Base-by-base conservation (phyloP, 1,140 invertebrate species). In the Orius insidiosus region DNA sequence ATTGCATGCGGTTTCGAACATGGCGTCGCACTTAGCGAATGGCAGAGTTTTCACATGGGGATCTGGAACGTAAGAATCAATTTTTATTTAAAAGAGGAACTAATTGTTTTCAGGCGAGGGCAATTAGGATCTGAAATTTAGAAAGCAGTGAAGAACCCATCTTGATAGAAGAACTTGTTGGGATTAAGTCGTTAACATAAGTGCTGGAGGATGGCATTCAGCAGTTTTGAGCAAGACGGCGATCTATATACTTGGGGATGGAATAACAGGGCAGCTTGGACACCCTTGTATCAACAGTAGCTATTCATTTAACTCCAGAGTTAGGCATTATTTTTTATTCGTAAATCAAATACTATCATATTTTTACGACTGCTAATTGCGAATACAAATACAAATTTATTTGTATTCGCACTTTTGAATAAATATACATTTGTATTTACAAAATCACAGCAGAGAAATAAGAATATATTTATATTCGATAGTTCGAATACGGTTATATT, bases 141-240 rank as follows among this genome's bases (percentile, higher is more conserved):
- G 70, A 75, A 37, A 68, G 71, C 51, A 63, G 72, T 46, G 68
- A 74, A 14, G 54, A 58, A 47, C 83, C 82, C 0, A 64, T 59
- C 50, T 55, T 76, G 51, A 59, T 92, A 1, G 72, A 80, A 55
- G 76, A 74, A 40, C 59, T 93, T 31, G 70, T 73, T 38, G 86
- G 85, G 15, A 62, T 90, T 6, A 70, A 58, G 62, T 68, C 41
- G 59, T 62, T 13, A 65, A 72, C 54, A 78, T 87, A 50, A 68
- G 76, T 49, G 75, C 81, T 43, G 81, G 80, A 10, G 82, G 84
- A 13, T 90, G 87, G 85, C 88, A 93, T 63, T 80, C 75, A 32
- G 70, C 75, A 43, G 83, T 76, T 24, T 56, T 90, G 6, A 85
- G 55, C 53, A 61, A 63, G 34, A 63, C 69, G 78, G 78, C 8